Base-by-base conservation (phyloP, 53 echinoderm and acorn worm species). In the Paelopatides confundens region DNA sequence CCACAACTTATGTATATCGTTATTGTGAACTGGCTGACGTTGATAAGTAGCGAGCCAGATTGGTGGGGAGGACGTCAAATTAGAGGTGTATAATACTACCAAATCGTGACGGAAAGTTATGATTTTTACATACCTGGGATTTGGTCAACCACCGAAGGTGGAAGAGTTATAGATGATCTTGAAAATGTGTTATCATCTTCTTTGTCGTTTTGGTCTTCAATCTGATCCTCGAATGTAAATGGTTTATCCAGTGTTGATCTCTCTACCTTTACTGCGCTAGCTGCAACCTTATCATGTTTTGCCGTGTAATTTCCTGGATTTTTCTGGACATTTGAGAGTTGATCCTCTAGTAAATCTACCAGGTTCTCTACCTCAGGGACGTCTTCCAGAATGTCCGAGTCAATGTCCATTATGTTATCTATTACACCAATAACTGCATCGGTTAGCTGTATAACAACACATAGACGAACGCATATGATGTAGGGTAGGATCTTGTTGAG, bases 361-460 rank as follows among this genome's bases (percentile, higher is more conserved):
- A 74, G 6, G 23, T 29, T 21, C 9, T 39, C 5, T 12, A 46
- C 74, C 3, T 40, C 39, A 5, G 74, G 74, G 29, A 74, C 29
- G 18, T 43, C 12, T 26, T 39, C 46, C 39, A 40, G 13, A 21
- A 21, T 46, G 9, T 74, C 74, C n/a, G 39, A 32, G n/a, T 74
- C 43, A 5, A 27, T 18, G 3, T 39, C 74, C 43, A 74, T 39
- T 0, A 74, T 46, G 35, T 39, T 26, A 74, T 74, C 37, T 39
- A 74, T 39, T 4, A 74, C 74, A 8, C 74, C 40, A 39, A 74
- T 46, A 8, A 39, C 23, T 27, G 74, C 38, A 46, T 74, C 74
- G 12, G 74, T 74, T 9, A 74, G 17, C 74, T 74, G 6, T 66
- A 66, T 28, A 66, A n/a, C n/a, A n/a, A n/a, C n/a, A n/a, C n/a